Evolutionary conservation across 1,140 invertebrate genomes (phyloP).

Genomic region (Streblospio benedicti): DNA sequence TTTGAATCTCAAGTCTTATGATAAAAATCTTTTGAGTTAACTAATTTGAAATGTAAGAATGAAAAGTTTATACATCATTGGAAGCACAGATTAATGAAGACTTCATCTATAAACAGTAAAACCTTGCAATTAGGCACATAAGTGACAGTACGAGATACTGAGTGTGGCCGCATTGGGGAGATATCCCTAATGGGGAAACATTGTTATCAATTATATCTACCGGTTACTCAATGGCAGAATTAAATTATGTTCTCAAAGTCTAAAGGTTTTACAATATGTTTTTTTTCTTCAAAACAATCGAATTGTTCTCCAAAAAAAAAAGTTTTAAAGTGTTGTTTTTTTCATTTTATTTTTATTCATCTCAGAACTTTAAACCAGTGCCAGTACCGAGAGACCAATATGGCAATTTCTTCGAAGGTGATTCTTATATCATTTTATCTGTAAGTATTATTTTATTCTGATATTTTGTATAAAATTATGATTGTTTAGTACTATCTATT

Average conservation of each 20-base stretch:
- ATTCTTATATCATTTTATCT: slow-evolving; percentile 77
- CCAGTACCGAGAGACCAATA: slow-evolving; percentile 67
- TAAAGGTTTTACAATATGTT: background rate
- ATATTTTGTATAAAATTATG: background rate
- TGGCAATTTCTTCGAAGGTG: slow-evolving; percentile 74
- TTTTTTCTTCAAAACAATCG: background rate
- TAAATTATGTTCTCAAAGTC: too few species aligned
- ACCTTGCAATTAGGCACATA: too few species aligned
- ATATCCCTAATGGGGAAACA: too few species aligned
- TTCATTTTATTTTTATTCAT: slow-evolving; percentile 18
- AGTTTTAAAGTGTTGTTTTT: slow-evolving; percentile 8
- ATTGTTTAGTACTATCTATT: background rate
- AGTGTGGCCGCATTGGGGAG: too few species aligned
- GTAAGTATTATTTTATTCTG: slow-evolving; percentile 48
- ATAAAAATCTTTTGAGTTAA: background rate
- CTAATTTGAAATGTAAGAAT: slow-evolving; percentile 6
- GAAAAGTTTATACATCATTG: too few species aligned
- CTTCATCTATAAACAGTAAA: background rate
- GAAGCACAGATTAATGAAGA: background rate
- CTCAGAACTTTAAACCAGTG: slow-evolving; percentile 67
- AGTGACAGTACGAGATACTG: too few species aligned
- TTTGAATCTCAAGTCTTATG: too few species aligned
- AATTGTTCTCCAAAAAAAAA: too few species aligned
- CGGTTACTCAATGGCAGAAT: too few species aligned
- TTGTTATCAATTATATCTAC: too few species aligned